Conservation (phyloP, 1,140 invertebrate species). For the Hermetia illucens region DNA sequence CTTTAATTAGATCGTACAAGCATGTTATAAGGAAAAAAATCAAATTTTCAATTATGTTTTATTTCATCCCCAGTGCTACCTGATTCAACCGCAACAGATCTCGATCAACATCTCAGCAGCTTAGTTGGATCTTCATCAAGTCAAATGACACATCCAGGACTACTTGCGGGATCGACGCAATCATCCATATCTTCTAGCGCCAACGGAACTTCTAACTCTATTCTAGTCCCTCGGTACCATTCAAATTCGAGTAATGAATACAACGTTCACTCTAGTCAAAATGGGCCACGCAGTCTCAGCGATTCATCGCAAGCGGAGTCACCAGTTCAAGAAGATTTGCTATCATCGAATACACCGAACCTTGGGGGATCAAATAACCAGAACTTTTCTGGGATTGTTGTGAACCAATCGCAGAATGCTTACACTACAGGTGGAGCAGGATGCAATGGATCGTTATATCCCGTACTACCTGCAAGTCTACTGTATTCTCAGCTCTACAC, state of each 20-base stretch:
- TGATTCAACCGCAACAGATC: slow-evolving; percentile 54
- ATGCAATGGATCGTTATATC: slow-evolving; percentile 52
- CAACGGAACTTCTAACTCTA: slow-evolving; percentile 29
- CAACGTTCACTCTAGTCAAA: slow-evolving; percentile 29
- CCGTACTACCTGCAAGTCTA: slow-evolving; percentile 60
- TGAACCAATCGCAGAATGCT: slow-evolving; percentile 25
- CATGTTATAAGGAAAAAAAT: too few relatives aligned
- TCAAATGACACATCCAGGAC: slow-evolving; percentile 30
- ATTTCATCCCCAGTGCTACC: slow-evolving; percentile 49
- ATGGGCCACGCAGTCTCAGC: slow-evolving; percentile 50
- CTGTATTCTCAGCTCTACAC: slow-evolving; percentile 72
- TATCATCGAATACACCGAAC: slow-evolving; percentile 39
- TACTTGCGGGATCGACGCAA: slow-evolving; percentile 22
- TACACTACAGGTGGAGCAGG: slow-evolving; percentile 19
- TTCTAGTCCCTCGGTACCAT: slow-evolving; percentile 38
- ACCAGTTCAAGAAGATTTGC: slow-evolving; percentile 60
- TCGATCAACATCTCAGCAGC: slow-evolving; percentile 61
- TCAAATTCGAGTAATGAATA: slow-evolving; percentile 31
- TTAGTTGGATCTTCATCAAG: slow-evolving; percentile 43
- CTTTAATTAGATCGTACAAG: too few relatives aligned
- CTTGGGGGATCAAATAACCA: slow-evolving; percentile 23
- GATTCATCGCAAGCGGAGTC: slow-evolving; percentile 71
- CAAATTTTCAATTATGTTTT: too few relatives aligned
- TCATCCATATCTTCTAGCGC: slow-evolving; percentile 31
- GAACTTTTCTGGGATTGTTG: slow-evolving; percentile 22